Conservation (phyloP, 2,113 vertebrate genomes). For the Pica pica region DNA sequence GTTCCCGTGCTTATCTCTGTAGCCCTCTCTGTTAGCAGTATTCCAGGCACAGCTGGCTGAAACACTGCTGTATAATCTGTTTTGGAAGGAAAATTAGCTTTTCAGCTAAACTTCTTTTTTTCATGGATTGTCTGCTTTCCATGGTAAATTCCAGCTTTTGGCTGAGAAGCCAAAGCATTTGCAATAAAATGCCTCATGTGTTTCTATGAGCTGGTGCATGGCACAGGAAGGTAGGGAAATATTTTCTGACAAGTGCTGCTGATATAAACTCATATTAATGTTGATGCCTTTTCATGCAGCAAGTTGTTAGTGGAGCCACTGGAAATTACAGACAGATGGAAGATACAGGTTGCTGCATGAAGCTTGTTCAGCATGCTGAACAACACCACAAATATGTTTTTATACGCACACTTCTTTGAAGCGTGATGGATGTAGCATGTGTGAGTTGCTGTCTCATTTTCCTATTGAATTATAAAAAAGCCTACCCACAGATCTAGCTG, state of each 20-base stretch:
- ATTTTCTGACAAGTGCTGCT: not conserved
- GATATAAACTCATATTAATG: slow-evolving; percentile 7
- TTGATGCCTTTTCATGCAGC: slow-evolving; percentile 25
- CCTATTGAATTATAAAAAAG: slow-evolving; percentile 39
- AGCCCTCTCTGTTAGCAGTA: not conserved
- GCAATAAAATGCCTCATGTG: not conserved
- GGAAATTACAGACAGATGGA: slow-evolving; percentile 50
- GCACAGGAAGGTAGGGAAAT: not conserved
- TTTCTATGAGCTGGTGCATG: not conserved
- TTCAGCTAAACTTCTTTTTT: not conserved
- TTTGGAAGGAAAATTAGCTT: slow-evolving; percentile 21
- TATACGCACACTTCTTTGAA: not conserved
- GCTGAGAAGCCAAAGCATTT: not conserved
- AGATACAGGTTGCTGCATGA: slow-evolving; percentile 42
- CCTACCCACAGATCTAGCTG: slow-evolving; percentile 12
- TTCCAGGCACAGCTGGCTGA: not conserved
- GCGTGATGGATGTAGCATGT: slow-evolving; percentile 42
- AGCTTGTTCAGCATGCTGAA: slow-evolving; percentile 18
- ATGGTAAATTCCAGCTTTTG: slow-evolving; percentile 29
- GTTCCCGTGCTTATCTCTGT: not conserved
- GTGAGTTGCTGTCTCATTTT: slow-evolving; percentile 47
- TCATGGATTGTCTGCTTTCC: slow-evolving; percentile 28
- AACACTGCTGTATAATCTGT: not conserved
- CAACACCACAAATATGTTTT: slow-evolving; percentile 27
- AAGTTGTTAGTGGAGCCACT: slow-evolving; percentile 4